A percentile compares a stretch with the other conserved stretches of the same genome.
These are phyloP conservation scores for Caenorhabditis macrosperma DNA, from an alignment of 2,888 invertebrate species.

Conservation along the genomic window DNA sequence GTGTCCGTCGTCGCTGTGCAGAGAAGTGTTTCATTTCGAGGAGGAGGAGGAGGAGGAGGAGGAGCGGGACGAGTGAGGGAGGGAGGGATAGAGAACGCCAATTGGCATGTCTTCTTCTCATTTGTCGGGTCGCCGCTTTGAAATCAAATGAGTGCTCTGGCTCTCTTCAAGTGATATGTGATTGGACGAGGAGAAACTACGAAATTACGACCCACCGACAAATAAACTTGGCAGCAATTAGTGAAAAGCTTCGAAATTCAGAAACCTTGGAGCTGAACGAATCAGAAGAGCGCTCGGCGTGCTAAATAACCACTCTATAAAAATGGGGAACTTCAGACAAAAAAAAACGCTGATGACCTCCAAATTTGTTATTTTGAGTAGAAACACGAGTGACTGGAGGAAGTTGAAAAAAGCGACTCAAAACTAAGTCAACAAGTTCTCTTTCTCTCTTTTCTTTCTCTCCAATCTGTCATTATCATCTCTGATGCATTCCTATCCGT, in stretches of 20 bases:
- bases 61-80: not conserved
- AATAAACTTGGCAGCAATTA: conserved; percentile 7
- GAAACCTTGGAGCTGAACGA: not conserved
- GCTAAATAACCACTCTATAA: too few species aligned
- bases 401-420: too few species aligned
- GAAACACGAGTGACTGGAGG: too few species aligned
- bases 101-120: conserved; percentile 35
- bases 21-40: conserved; percentile 48
- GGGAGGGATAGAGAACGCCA: too few species aligned
- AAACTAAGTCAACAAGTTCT: conserved; percentile 21
- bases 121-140: conserved; percentile 14
- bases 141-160: conserved; percentile 4
- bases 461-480: conserved; percentile 23
- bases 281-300: too few species aligned
- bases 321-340: too few species aligned
- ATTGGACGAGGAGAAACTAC: conserved; percentile 7
- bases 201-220: conserved; percentile 3
- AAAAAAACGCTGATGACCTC: too few species aligned
- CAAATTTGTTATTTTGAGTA: too few species aligned
- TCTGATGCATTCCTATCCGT: conserved; percentile 53
- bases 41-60: conserved; percentile 1
- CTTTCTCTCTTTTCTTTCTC: not conserved
- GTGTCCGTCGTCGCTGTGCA: not conserved
- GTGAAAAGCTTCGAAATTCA: not conserved
- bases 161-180: conserved; percentile 38